Evolutionary conservation across 2,113 vertebrate genomes (phyloP).

Genomic region (Psilopogon haemacephalus): DNA sequence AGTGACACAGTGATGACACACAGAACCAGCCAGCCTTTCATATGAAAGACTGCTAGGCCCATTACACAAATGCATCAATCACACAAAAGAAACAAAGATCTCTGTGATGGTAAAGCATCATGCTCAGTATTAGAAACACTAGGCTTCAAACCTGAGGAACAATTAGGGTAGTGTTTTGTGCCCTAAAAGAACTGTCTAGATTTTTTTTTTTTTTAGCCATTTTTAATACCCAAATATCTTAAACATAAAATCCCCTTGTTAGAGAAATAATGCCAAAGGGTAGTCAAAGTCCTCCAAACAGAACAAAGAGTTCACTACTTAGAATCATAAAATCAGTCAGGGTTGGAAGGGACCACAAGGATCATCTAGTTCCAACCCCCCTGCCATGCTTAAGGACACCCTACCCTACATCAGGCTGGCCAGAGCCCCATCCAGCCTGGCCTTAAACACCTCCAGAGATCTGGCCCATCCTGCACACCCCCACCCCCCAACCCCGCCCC

Average conservation of each 20-base stretch:
- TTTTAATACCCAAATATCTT: neutral
- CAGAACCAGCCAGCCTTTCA: neutral
- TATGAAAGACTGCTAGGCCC: neutral
- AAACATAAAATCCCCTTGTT: constrained; percentile 30
- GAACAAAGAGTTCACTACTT: neutral
- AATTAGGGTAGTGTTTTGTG: neutral
- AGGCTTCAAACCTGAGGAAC: neutral
- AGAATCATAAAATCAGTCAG: no score
- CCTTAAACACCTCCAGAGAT: no score
- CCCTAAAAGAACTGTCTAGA: neutral
- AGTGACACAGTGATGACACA: neutral
- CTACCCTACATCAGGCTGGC: no score
- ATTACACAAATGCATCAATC: neutral
- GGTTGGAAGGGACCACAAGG: no score
- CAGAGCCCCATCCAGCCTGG: no score
- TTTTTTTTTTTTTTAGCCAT: neutral
- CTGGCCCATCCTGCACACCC: no score
- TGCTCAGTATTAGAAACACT: neutral
- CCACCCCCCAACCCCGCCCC: no score
- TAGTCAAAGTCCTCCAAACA: constrained; percentile 20
- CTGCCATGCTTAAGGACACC: no score
- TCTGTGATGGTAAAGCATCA: neutral
- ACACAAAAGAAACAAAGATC: neutral
- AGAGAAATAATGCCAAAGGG: constrained; percentile 8
- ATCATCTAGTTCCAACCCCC: no score